A percentile compares a stretch with the other conserved stretches of the same genome.
These are phyloP conservation scores for Branchellion lobata DNA, from an alignment of 2,888 invertebrate genomes.

Conservation along the genomic window DNA sequence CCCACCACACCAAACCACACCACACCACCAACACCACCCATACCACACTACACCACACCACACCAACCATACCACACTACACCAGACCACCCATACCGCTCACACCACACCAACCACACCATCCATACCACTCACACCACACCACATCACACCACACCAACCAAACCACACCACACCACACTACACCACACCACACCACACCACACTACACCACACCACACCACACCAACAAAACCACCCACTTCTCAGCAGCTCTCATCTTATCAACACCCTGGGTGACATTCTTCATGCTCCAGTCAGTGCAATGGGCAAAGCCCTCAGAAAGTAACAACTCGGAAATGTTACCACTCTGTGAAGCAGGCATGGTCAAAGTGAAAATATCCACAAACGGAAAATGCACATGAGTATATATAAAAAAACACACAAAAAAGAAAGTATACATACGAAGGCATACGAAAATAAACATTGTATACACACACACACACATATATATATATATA, in stretches of 20 bases:
- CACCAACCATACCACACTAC: background rate
- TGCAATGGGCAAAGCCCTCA: conserved; percentile 89
- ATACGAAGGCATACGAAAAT: background rate
- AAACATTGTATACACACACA: no score
- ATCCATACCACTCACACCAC: background rate
- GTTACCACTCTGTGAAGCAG: conserved; percentile 68
- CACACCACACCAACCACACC: background rate
- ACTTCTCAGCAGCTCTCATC: conserved; percentile 79
- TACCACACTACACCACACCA: background rate
- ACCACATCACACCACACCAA: background rate
- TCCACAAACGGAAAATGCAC: background rate
- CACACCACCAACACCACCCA: no score
- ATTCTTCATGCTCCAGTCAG: conserved; percentile 86
- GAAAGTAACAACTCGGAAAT: conserved; percentile 87
- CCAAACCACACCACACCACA: conserved; percentile 68
- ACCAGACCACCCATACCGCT: no score
- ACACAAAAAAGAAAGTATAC: background rate
- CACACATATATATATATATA: no score
- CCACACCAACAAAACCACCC: conserved; percentile 46
- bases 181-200: conserved; percentile 76
- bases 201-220: background rate
- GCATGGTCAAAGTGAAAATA: no score
- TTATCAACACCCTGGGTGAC: conserved; percentile 79
- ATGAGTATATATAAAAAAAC: background rate
- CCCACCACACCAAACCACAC: no score